These are phyloP conservation scores for Panorpa germanica DNA, from an alignment of 2,888 invertebrate genomes.

Conservation along the genomic window DNA sequence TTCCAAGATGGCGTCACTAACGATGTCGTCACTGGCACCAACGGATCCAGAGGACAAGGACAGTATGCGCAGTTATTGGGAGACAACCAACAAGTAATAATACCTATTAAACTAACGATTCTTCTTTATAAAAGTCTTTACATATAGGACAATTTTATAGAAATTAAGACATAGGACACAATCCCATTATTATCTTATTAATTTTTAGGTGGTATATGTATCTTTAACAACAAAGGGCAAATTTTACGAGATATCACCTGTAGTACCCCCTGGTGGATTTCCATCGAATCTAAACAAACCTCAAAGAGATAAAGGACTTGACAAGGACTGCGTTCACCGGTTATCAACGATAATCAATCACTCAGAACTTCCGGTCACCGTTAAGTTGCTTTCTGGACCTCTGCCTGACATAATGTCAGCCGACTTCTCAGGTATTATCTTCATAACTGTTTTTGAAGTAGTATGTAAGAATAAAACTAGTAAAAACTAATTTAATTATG, in stretches of 20 bases:
- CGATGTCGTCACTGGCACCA: slow-evolving; percentile 12
- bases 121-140: no score
- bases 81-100: slow-evolving; percentile 51
- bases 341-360: slow-evolving; percentile 19
- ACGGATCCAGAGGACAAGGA: slow-evolving; percentile 25
- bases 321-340: slow-evolving; percentile 24
- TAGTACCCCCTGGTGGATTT: no score
- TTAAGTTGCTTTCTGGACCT: slow-evolving; percentile 23
- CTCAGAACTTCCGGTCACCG: slow-evolving; percentile 19
- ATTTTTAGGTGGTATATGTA: slow-evolving; percentile 45
- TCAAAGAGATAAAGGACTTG: slow-evolving; percentile 17
- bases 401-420: slow-evolving; percentile 11
- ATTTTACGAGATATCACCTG: slow-evolving; percentile 36
- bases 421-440: slow-evolving; percentile 8
- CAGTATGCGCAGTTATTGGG: slow-evolving; percentile 56
- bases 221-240: slow-evolving; percentile 58
- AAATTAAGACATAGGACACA: slow-evolving; percentile 2
- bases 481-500: slow-evolving; percentile 1
- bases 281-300: no score
- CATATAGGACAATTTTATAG: slow-evolving; percentile 2
- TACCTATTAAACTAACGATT: no score
- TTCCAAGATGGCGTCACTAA: slow-evolving; percentile 44
- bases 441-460: neutral
- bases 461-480: neutral
- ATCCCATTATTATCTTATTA: slow-evolving; percentile 10